Conservation (phyloP, 2,888 invertebrate genomes). For the Drosophila infuscata region DNA sequence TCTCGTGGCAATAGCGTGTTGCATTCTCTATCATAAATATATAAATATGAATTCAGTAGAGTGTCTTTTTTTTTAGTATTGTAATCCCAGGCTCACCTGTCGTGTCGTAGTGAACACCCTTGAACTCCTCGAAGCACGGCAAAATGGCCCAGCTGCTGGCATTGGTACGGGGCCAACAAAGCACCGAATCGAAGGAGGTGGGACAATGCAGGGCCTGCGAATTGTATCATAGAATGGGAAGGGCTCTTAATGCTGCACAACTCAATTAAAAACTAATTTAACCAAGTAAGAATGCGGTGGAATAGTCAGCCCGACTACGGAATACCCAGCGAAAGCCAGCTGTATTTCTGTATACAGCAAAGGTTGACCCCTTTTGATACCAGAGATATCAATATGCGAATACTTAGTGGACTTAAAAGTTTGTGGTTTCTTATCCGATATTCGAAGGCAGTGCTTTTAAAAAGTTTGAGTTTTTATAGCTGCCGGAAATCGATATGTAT, state of each 20-base stretch:
- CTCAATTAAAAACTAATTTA: not conserved
- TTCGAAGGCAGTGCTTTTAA: too few relatives aligned
- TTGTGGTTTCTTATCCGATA: too few relatives aligned
- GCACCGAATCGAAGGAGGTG: constrained; percentile 90
- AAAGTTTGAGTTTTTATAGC: not conserved
- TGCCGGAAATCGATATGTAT: not conserved
- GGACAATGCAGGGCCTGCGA: constrained; percentile 86
- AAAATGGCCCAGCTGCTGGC: constrained; percentile 89
- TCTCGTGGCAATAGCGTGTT: constrained; percentile 89
- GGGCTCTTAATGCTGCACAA: not conserved
- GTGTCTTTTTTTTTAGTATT: too few relatives aligned
- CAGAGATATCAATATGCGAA: too few relatives aligned
- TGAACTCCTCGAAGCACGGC: constrained; percentile 92
- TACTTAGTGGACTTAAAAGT: too few relatives aligned
- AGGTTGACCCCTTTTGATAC: not conserved
- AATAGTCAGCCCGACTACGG: not conserved
- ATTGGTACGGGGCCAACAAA: constrained; percentile 94
- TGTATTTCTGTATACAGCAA: not conserved
- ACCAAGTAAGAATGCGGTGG: not conserved
- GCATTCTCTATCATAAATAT: constrained; percentile 91
- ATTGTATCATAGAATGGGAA: not conserved
- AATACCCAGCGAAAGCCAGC: not conserved
- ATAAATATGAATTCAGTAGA: not conserved
- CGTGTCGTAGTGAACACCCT: constrained; percentile 92
- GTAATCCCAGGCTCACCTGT: constrained; percentile 88